Evolutionary conservation across 2,797 vertebrate genomes (phyloP), one percentile per base, ranked within the genome.

Genomic region (Coilia nasus): DNA sequence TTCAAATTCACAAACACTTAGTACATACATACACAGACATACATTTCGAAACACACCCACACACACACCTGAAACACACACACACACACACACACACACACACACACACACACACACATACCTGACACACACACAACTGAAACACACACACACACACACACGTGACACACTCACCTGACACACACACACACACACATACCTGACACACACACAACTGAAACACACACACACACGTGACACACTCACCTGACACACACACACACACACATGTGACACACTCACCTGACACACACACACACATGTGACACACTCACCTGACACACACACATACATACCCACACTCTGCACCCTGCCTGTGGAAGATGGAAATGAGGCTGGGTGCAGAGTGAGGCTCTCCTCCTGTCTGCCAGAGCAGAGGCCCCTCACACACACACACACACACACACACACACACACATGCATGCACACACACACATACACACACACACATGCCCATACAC

Each of bases 351-450:
- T 17, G 67, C 67, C 67, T 41, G 31, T 15, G 12, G 3, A 54
- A 82, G 84, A 85, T 85, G 90, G 90, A 92, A 93, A 92, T 86
- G 90, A 92, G 92, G 90, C 92, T 91, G 92, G 83, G 92, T 86
- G 90, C 17, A 87, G 88, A 89, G 90, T 54, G 67, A 41, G 88
- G 47, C 90, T 90, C 84, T 81, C 64, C 0, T 84, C 90, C 88
- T 87, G 91, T 84, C 84, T 89, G 89, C 85, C 86, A 89, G 89
- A 84, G 81, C 85, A 57, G 89, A 86, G 89, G 88, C 86, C 50
- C 64, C 47, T 89, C 89, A 87, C 35, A 41, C 35, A 41, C 50
- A 54, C 50, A 54, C 50, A 92, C 90, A 87, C 87, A 60, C 59
- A 86, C 89, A 88, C 50, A 54, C 50, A 54, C 50, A 54, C 50